These are phyloP conservation scores for Cacatua alba DNA, from an alignment of 2,113 vertebrate genomes.

Conservation along the genomic window DNA sequence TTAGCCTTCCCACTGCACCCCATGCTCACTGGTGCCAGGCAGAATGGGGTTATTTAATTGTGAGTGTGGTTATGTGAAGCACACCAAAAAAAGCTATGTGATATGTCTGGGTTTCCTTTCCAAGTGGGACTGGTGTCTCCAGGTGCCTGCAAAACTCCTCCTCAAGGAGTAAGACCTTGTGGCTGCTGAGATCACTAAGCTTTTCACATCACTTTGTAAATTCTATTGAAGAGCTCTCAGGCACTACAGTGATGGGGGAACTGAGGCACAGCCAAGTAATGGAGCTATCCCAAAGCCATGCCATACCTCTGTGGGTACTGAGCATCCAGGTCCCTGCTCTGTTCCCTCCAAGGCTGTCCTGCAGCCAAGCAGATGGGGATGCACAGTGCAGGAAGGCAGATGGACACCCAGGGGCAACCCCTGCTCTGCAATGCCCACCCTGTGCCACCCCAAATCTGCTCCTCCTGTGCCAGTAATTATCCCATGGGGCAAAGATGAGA, in stretches of 20 bases:
- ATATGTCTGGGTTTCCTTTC: rapidly evolving
- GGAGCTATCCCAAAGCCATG: background rate
- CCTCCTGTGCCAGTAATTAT: background rate
- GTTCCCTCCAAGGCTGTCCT: background rate
- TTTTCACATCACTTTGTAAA: rapidly evolving
- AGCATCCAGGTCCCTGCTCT: background rate
- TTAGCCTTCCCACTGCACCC: background rate
- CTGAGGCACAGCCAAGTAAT: background rate
- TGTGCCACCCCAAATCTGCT: background rate
- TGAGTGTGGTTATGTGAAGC: rapidly evolving
- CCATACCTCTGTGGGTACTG: rapidly evolving
- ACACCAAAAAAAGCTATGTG: rapidly evolving
- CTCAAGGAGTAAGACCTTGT: rapidly evolving
- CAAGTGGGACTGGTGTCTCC: rapidly evolving
- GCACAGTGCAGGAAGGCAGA: rapidly evolving
- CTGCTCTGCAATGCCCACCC: background rate
- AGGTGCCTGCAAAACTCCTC: rapidly evolving
- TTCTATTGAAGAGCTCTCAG: too few species aligned
- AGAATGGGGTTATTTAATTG: background rate
- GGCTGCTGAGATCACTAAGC: rapidly evolving
- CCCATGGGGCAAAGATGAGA: rapidly evolving
- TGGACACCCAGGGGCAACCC: rapidly evolving
- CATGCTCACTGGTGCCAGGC: rapidly evolving
- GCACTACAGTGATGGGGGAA: background rate
- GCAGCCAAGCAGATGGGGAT: background rate